These are phyloP conservation scores for Nesospiza acunhae DNA, from an alignment of 2,113 vertebrate species.

Conservation along the genomic window DNA sequence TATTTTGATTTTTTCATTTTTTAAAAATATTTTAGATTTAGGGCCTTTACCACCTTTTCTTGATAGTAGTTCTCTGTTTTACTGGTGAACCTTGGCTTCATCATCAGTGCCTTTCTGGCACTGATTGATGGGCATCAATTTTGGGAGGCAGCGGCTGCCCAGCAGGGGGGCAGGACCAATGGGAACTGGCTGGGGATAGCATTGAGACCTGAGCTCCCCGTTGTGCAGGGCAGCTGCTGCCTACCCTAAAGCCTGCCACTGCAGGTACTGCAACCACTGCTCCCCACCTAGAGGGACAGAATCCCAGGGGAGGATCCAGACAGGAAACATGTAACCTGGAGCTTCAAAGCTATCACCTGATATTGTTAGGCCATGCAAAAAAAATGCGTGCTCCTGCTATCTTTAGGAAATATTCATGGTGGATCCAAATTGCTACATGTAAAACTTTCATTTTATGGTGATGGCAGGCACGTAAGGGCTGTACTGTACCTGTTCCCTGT, in stretches of 20 bases:
- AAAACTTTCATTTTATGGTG: not conserved
- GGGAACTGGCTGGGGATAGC: accelerated
- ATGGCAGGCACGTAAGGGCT: not conserved
- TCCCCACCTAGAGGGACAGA: not conserved
- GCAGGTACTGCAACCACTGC: not conserved
- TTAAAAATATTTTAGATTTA: not conserved
- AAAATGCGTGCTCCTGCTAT: not conserved
- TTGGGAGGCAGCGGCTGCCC: not conserved
- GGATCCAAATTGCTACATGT: not conserved
- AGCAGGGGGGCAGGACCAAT: accelerated
- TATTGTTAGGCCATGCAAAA: not conserved
- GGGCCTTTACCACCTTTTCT: not conserved
- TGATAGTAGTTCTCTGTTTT: not conserved
- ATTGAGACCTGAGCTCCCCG: accelerated
- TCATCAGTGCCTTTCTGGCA: accelerated
- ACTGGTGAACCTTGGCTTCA: not conserved
- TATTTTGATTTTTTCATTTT: not conserved
- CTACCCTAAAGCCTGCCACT: not conserved
- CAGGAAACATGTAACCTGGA: not conserved
- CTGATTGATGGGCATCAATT: accelerated
- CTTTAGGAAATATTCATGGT: not conserved
- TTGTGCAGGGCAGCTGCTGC: not conserved
- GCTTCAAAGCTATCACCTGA: accelerated
- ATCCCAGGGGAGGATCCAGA: not conserved
- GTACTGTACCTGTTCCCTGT: not conserved